Conservation (phyloP, 1,140 invertebrate genomes). For the Drosophila cardini region DNA sequence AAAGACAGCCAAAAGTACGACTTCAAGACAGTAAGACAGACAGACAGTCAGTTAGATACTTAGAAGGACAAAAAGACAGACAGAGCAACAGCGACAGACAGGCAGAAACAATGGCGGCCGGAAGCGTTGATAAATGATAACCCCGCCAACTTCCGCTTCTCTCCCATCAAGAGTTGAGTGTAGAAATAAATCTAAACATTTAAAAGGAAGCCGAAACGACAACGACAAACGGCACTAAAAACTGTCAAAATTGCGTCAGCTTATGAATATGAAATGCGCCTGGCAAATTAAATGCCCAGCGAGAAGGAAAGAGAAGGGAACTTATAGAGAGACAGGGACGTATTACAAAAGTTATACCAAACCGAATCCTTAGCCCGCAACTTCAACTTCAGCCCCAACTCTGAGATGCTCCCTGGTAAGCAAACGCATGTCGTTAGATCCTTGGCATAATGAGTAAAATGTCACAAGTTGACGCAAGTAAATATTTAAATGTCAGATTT, state of each 20-base stretch:
- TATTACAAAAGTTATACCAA: constrained; percentile 63
- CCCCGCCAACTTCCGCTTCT: constrained; percentile 3
- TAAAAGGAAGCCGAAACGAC: constrained; percentile 26
- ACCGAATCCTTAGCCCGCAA: constrained; percentile 28
- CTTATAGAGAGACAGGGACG: neutral
- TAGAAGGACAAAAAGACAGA: constrained; percentile 16
- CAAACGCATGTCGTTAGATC: constrained; percentile 29
- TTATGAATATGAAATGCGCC: constrained; percentile 79
- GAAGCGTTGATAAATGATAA: constrained; percentile 81
- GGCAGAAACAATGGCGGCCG: constrained; percentile 57
- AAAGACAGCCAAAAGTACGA: constrained; percentile 16
- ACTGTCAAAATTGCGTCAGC: constrained; percentile 81
- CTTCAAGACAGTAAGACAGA: neutral
- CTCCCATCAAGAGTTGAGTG: constrained; percentile 42
- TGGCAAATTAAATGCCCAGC: constrained; percentile 32
- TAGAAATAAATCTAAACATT: constrained; percentile 80
- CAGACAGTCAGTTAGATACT: constrained; percentile 42
- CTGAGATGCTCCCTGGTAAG: constrained; percentile 10
- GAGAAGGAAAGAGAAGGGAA: no score
- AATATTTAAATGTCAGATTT: constrained; percentile 84
- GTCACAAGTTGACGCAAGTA: constrained; percentile 83
- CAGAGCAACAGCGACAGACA: no score
- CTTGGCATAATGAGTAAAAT: constrained; percentile 79
- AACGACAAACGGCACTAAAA: constrained; percentile 59
- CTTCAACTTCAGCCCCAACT: constrained; percentile 2